Evolutionary conservation across 2,113 vertebrate species (phyloP), one percentile per base, ranked within the genome.

Genomic region (Tragelaphus buxtoni): DNA sequence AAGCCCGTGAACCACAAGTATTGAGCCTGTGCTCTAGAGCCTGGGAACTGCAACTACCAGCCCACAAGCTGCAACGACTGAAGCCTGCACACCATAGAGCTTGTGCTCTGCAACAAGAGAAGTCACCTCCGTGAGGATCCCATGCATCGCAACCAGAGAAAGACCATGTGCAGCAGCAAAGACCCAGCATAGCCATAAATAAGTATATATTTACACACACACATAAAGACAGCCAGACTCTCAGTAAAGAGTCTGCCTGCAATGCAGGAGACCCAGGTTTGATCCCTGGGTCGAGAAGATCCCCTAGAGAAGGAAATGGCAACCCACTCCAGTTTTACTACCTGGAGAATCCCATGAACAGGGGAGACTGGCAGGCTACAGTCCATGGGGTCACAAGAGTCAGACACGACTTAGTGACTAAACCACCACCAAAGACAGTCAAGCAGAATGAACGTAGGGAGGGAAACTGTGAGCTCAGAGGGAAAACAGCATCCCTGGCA

Each of bases 11-110:
- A 74, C 22, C 11, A 13, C 11, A 26, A 42, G 20, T 42, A 4
- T 8, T 42, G 11, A 13, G 35, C 5, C 22, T 74, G 22, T 74
- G 69, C 69, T 17, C 69, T 74, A 42, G 22, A 26, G 39, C 69
- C 69, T 0, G 0, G 6, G 69, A 74, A 42, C 69, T 0, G 3
- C 69, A 42, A 26, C 35, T 74, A 7, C 22, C 5, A 42, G 69
- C 39, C 69, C 69, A 26, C 69, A 42, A 42, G 69, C 69, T 42
- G 6, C 20, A 74, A 2, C 39, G 26, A 13, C 35, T 13, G 69
- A 74, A 74, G 69, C 3, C 69, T 74, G 20, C 11, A 26, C 22
- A 42, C 39, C 39, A 7, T 2, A 42, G 20, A 42, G 3, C 69
- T 26, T 42, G 22, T 26, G 39, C 35, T 74, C 39, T 74, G 22